phyloP scores from a whole-genome alignment of 2,797 vertebrate species.

The Brachyrhaphis roseni region DNA sequence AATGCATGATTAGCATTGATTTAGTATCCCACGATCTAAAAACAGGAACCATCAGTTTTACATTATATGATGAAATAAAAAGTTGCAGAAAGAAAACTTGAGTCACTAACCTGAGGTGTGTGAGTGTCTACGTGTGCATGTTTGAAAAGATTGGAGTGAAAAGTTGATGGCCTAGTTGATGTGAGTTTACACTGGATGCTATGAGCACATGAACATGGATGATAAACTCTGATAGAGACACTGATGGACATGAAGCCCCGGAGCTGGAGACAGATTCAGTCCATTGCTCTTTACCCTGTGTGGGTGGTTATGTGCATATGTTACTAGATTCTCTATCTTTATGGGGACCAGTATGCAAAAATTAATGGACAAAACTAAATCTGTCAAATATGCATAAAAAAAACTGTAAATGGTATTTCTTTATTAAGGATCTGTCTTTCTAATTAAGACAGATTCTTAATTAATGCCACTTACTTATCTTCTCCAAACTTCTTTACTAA shows the following conservation, averaged over 20 bases:
- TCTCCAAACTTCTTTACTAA: neutral
- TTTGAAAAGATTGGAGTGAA: neutral
- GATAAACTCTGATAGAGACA: conserved; percentile 12
- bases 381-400: neutral
- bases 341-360: neutral
- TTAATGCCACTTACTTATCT: neutral
- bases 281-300: conserved; percentile 7
- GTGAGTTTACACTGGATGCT: conserved; percentile 1
- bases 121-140: neutral
- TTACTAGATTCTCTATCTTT: neutral
- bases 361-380: neutral
- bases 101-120: neutral
- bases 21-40: neutral
- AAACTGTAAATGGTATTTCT: neutral
- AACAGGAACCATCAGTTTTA: neutral
- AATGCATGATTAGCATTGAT: conserved; percentile 1
- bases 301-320: conserved; percentile 5
- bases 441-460: neutral
- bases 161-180: conserved; percentile 6
- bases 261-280: conserved; percentile 17
- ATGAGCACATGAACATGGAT: conserved; percentile 10
- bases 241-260: conserved; percentile 14
- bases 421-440: neutral
- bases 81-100: neutral
- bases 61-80: neutral